These are phyloP conservation scores for Trichonephila clavipes DNA, from an alignment of 1,140 invertebrate genomes.

Conservation along the genomic window DNA sequence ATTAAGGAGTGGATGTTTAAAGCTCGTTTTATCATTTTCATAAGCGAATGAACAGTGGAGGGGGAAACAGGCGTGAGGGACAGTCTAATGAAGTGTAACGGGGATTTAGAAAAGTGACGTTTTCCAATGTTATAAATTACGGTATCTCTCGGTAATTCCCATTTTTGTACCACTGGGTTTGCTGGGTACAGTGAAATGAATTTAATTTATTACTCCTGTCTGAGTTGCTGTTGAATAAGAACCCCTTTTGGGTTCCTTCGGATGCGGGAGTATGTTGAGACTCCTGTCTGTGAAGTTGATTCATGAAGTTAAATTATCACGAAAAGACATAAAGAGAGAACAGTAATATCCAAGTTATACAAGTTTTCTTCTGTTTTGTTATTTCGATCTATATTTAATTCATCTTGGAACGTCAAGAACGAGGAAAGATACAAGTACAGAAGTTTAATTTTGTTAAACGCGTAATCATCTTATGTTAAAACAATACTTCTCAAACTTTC, in stretches of 20 bases:
- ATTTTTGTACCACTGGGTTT: conserved; percentile 22
- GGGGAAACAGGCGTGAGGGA: conserved; percentile 24
- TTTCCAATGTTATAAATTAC: conserved; percentile 45
- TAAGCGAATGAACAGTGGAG: conserved; percentile 52
- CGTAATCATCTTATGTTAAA: too few species aligned
- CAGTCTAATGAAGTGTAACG: conserved; percentile 32
- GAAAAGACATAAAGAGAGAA: too few species aligned
- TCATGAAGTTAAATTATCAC: too few species aligned
- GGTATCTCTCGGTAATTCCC: conserved; percentile 20
- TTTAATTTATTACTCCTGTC: conserved; percentile 40
- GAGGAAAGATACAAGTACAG: too few species aligned
- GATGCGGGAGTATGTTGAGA: too few species aligned
- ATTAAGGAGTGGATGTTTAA: conserved; percentile 72
- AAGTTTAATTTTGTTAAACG: too few species aligned
- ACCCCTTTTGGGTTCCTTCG: background rate
- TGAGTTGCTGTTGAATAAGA: background rate
- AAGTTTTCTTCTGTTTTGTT: too few species aligned
- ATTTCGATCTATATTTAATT: too few species aligned
- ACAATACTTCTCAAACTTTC: too few species aligned
- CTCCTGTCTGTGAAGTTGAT: too few species aligned
- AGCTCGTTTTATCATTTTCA: conserved; percentile 76
- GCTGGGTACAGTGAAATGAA: conserved; percentile 23
- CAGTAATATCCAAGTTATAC: too few species aligned
- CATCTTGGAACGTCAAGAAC: too few species aligned
- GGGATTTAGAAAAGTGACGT: conserved; percentile 45